Evolutionary conservation across 2,113 vertebrate species (phyloP).

Genomic region (Catharus fuscescens): DNA sequence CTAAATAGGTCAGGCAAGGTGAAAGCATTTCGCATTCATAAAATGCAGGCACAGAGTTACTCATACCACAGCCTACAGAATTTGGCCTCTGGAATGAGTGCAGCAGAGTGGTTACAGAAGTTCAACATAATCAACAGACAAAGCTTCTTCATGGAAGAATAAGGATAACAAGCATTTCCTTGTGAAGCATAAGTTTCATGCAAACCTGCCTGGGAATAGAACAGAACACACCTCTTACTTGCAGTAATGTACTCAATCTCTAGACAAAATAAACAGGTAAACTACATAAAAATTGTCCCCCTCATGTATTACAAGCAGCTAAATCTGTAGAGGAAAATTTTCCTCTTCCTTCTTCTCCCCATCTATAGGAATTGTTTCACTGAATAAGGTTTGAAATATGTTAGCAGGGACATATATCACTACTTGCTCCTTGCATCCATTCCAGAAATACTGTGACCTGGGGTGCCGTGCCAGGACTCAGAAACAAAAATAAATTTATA

Average conservation of each 20-base stretch:
- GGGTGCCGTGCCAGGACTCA: background rate
- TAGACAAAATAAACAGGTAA: background rate
- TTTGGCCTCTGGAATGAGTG: background rate
- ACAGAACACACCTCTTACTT: background rate
- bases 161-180: background rate
- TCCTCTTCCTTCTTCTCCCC: background rate
- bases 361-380: background rate
- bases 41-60: background rate
- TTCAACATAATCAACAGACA: background rate
- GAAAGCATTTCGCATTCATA: background rate
- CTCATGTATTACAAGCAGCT: background rate
- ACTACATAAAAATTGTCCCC: background rate
- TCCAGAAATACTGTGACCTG: background rate
- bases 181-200: background rate
- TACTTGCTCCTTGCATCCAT: background rate
- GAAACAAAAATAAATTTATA: background rate
- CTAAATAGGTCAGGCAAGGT: background rate
- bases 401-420: background rate
- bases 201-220: background rate
- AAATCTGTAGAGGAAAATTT: background rate
- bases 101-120: background rate
- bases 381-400: background rate
- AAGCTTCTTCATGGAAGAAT: background rate
- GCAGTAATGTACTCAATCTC: background rate
- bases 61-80: background rate